These are phyloP conservation scores for Eumerus sabulonum DNA, from an alignment of 2,888 invertebrate species.

Conservation along the genomic window DNA sequence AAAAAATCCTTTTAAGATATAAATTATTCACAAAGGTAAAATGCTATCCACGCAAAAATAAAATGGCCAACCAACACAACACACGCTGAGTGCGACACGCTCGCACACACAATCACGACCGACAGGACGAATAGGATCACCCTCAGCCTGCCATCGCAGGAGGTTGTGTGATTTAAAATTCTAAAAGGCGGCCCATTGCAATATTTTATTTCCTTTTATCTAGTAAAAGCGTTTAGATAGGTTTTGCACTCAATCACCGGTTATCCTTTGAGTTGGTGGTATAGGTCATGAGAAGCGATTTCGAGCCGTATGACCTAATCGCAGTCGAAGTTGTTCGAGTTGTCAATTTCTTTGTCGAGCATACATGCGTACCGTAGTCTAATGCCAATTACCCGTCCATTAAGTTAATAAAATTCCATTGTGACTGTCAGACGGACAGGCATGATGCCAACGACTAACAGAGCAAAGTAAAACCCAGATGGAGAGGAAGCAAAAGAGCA, in stretches of 20 bases:
- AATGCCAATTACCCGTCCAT: slow-evolving; percentile 71
- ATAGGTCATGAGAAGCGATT: no score
- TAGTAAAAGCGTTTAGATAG: no score
- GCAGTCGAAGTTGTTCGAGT: not conserved
- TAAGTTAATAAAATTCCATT: slow-evolving; percentile 71
- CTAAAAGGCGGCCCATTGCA: slow-evolving; percentile 56
- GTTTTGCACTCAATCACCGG: no score
- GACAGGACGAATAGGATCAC: not conserved
- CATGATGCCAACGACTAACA: slow-evolving; percentile 55
- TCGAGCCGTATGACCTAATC: no score
- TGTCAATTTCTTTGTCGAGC: slow-evolving; percentile 14
- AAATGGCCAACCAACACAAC: slow-evolving; percentile 61
- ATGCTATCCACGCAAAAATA: slow-evolving; percentile 67
- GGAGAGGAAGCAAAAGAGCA: slow-evolving; percentile 36
- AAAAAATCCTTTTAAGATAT: slow-evolving; percentile 68
- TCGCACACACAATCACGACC: not conserved
- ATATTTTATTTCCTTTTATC: slow-evolving; percentile 37
- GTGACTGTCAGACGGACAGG: slow-evolving; percentile 65
- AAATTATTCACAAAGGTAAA: slow-evolving; percentile 67
- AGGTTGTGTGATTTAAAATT: slow-evolving; percentile 63
- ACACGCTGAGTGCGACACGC: no score
- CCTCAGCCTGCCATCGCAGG: slow-evolving; percentile 33
- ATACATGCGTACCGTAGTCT: slow-evolving; percentile 39
- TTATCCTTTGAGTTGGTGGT: no score
- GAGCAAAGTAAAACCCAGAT: slow-evolving; percentile 13